Percentiles rank a stretch among this genome's conserved stretches.
Evolutionary conservation across 2,113 vertebrate species (phyloP).

Genomic region (Limanda limanda): DNA sequence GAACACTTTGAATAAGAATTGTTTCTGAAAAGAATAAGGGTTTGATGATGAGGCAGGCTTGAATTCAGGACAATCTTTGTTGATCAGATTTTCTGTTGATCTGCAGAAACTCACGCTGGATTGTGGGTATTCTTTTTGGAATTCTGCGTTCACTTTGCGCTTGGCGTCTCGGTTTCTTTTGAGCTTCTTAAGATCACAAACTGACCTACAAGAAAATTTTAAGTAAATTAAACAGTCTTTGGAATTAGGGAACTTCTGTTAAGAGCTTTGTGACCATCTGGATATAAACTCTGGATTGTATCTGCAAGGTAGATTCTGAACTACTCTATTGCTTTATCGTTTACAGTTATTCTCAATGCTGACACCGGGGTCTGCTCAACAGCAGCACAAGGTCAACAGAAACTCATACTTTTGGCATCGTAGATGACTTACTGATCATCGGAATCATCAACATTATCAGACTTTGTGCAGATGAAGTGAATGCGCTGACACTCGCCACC

Average conservation of each 20-base stretch:
- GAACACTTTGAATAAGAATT: conserved; percentile 55
- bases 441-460: conserved; percentile 27
- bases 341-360: neutral
- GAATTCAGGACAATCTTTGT: neutral
- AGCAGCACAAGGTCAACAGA: neutral
- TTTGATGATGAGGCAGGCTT: neutral
- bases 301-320: too few species aligned
- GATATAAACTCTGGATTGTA: too few species aligned
- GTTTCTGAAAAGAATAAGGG: conserved; percentile 33
- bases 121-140: neutral
- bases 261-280: too few species aligned
- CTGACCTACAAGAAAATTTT: conserved; percentile 7
- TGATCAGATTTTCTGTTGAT: neutral
- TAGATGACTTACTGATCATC: conserved; percentile 5
- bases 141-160: neutral
- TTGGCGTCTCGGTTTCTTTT: conserved; percentile 38
- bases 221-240: too few species aligned
- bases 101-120: conserved; percentile 9
- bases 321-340: neutral
- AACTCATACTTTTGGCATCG: neutral
- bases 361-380: neutral
- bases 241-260: too few species aligned
- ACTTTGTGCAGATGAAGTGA: conserved; percentile 68
- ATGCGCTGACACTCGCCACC: conserved; percentile 61
- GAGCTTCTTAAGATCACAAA: neutral